A percentile compares a stretch with the other conserved stretches of the same genome.
These are phyloP conservation scores for Nemotelus nigrinus DNA, from an alignment of 2,888 invertebrate species.

Conservation along the genomic window DNA sequence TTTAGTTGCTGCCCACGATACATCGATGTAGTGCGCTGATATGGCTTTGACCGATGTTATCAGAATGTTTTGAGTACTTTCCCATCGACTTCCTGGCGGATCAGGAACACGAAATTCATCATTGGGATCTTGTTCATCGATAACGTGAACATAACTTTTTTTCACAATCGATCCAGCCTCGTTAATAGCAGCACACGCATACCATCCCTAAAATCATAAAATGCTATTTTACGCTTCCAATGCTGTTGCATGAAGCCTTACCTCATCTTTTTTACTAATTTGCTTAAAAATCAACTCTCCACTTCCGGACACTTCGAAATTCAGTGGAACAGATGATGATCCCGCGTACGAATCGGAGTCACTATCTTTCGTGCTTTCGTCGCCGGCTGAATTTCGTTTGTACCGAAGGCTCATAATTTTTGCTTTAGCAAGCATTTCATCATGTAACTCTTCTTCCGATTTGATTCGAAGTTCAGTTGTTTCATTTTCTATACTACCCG, in stretches of 20 bases:
- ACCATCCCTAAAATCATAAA: conserved; percentile 54
- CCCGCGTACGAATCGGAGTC: conserved; percentile 12
- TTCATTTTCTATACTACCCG: conserved; percentile 10
- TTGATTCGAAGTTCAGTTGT: conserved; percentile 54
- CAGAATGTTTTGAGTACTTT: conserved; percentile 54
- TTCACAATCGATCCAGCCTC: conserved; percentile 56
- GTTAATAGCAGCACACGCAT: conserved; percentile 56
- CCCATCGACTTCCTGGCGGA: conserved; percentile 54
- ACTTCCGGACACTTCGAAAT: conserved; percentile 54
- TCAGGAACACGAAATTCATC: conserved; percentile 53
- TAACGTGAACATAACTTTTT: conserved; percentile 54
- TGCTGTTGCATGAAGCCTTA: conserved; percentile 21
- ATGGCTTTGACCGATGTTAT: conserved; percentile 55
- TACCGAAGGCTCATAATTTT: conserved; percentile 56
- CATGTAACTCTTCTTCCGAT: conserved; percentile 63
- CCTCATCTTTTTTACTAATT: conserved; percentile 54
- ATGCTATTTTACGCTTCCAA: not conserved
- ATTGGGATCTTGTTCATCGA: conserved; percentile 50
- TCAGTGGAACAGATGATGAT: conserved; percentile 50
- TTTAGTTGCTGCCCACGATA: conserved; percentile 55
- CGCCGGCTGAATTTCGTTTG: conserved; percentile 48
- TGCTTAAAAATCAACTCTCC: conserved; percentile 55
- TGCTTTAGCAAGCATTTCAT: conserved; percentile 54
- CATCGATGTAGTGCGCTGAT: conserved; percentile 54
- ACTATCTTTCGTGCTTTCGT: conserved; percentile 6